Conservation (phyloP, 37 sponge, comb jelly and placozoan genomes). For the Aplysina aerophoba region DNA sequence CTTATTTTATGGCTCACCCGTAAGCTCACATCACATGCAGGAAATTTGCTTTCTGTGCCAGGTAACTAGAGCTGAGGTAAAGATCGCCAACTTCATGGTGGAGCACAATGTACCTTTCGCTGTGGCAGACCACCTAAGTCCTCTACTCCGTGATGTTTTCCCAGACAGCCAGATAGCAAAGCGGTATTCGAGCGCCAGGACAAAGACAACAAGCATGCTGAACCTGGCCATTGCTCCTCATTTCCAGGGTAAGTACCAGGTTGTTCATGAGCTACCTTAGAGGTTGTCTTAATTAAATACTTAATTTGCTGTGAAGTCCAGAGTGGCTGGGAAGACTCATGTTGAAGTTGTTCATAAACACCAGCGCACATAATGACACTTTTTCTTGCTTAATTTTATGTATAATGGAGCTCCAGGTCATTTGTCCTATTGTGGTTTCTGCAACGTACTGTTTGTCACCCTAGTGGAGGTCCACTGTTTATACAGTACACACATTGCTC, state of each 20-base stretch:
- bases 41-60: not conserved
- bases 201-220: slow-evolving; percentile 33
- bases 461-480: not conserved
- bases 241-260: slow-evolving; percentile 9
- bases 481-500: not conserved
- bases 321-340: no score
- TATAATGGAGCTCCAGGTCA: not conserved
- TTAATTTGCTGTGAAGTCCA: no score
- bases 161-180: slow-evolving; percentile 42
- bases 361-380: no score
- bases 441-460: not conserved
- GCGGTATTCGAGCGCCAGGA: slow-evolving; percentile 21
- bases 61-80: slow-evolving; percentile 38
- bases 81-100: slow-evolving; percentile 27
- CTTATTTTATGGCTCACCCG: not conserved
- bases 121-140: slow-evolving; percentile 37
- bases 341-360: no score
- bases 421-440: not conserved
- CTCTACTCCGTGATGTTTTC: slow-evolving; percentile 16
- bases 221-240: slow-evolving; percentile 37
- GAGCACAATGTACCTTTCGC: slow-evolving; percentile 41
- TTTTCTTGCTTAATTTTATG: no score
- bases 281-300: no score
- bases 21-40: slow-evolving; percentile 10
- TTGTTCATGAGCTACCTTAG: not conserved